Evolutionary conservation across 2,797 vertebrate genomes (phyloP), one percentile per base, ranked within the genome.

Genomic region (Adrianichthys oophorus): DNA sequence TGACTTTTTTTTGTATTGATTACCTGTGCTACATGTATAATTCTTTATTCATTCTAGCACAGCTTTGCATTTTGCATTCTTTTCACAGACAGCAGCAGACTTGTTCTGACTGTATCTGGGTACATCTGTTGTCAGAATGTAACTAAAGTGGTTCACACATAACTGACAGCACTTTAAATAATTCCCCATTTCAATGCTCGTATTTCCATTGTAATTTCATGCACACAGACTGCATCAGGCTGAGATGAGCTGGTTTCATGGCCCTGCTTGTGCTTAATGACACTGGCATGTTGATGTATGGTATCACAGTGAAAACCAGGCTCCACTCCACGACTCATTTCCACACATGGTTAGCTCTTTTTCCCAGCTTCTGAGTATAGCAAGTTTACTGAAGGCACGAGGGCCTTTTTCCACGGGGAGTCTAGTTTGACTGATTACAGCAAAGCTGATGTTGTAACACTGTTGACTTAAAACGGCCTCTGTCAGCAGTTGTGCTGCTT

Each of bases 261-360:
- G 65, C 73, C 59, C 64, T 42, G 67, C 42, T 59, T 65, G 66
- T 71, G 74, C 79, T 82, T 85, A 90, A 90, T 86, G 87, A 80
- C 79, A 80, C 64, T 85, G 84, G 76, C 78, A 65, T 57, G 57
- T 73, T 85, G 84, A 86, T 90, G 87, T 88, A 89, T 66, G 83
- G 89, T 72, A 51, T 56, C 4, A 56, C 59, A 51, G 70, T 44
- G 41, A 70, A 72, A 70, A 65, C 70, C 59, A 59, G 16, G 74
- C 70, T 72, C 78, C 68, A 41, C 54, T 87, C 82, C 72, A 61
- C 50, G 43, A 63, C 85, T 87, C 76, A 88, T 90, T 89, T 90
- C 79, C 86, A 89, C 83, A 87, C 82, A 85, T 88, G 89, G 86
- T 85, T 89, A 82, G 78, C 72, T 84, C 65, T 56, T 77, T 68